Percentiles rank a stretch among this genome's conserved stretches.
Evolutionary conservation across 2,888 invertebrate species (phyloP).

Genomic region (Sesia bembeciformis): DNA sequence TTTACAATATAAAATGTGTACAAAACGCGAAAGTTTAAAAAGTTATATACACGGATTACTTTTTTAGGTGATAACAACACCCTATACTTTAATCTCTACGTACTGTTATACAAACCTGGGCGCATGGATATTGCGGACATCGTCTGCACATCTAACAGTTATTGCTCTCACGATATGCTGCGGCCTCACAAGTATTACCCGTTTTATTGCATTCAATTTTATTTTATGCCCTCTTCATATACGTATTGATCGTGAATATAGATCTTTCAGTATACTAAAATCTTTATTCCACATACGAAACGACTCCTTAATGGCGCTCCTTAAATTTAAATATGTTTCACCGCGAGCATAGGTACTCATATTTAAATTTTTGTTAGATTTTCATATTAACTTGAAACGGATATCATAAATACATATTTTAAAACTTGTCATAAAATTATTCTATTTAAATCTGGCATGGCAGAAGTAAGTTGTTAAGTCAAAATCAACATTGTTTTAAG

Average conservation of each 20-base stretch:
- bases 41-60: too few relatives aligned
- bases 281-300: slow-evolving; percentile 30
- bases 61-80: too few relatives aligned
- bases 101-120: neutral
- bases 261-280: slow-evolving; percentile 29
- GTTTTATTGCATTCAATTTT: slow-evolving; percentile 63
- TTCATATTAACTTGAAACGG: neutral
- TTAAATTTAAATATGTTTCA: too few relatives aligned
- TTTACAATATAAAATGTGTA: too few relatives aligned
- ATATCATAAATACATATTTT: too few relatives aligned
- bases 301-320: slow-evolving; percentile 1
- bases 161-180: slow-evolving; percentile 38
- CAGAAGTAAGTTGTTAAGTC: too few relatives aligned
- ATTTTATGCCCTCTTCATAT: slow-evolving; percentile 49
- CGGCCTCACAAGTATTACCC: slow-evolving; percentile 40
- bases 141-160: slow-evolving; percentile 17
- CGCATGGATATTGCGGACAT: neutral
- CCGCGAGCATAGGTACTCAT: neutral
- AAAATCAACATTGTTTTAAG: too few relatives aligned
- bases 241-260: slow-evolving; percentile 22
- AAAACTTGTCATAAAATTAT: too few relatives aligned
- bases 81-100: neutral
- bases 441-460: too few relatives aligned
- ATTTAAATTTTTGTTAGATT: neutral
- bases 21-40: too few relatives aligned